Evolutionary conservation across 2,797 vertebrate genomes (phyloP), one percentile per base, ranked within the genome.

Genomic region (Hipposideros larvatus): DNA sequence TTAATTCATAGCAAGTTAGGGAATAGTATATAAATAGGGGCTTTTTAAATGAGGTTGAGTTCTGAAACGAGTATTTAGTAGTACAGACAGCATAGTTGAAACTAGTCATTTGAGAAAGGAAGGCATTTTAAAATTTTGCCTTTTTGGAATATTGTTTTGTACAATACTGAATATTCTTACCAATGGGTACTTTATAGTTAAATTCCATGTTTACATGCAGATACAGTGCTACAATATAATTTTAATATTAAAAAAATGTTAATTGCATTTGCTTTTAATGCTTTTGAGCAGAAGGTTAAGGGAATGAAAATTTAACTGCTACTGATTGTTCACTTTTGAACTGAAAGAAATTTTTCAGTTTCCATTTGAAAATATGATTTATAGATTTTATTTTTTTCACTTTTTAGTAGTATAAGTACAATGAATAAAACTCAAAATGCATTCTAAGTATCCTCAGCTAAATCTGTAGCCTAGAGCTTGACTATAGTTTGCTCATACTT

Each of bases 61-160:
- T 96, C n/a, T 84, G 89, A 92, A 96, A 34, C 31, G 95, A 87
- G 19, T 68, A 71, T 63, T 94, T 91, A 82, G 66, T 91, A 80
- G 5, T 46, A 68, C 4, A 31, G 66, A 43, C 10, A 59, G 34
- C 34, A 75, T 83, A 70, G 22, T 11, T 89, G 55, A 87, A 96
- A 75, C 46, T 83, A 74, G 22, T 91, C 28, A 83, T 51, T 51
- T 90, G 22, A 95, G 59, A 63, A 87, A 87, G 51, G 3, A 68
- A 61, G 15, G 0, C 8, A 55, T 93, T 79, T 96, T 14, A 73
- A 70, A 88, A 28, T 59, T 80, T 84, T 91, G 22, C 93, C 11
- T 91, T 18, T 43, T 85, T 96, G 37, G 14, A 80, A 37, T 88
- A 80, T 80, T 83, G 57, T 77, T 95, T 91, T 68, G 2, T 66